Evolutionary conservation across 2,888 invertebrate species (phyloP), one percentile per base, ranked within the genome.

Genomic region (Parascotia fuliginaria): DNA sequence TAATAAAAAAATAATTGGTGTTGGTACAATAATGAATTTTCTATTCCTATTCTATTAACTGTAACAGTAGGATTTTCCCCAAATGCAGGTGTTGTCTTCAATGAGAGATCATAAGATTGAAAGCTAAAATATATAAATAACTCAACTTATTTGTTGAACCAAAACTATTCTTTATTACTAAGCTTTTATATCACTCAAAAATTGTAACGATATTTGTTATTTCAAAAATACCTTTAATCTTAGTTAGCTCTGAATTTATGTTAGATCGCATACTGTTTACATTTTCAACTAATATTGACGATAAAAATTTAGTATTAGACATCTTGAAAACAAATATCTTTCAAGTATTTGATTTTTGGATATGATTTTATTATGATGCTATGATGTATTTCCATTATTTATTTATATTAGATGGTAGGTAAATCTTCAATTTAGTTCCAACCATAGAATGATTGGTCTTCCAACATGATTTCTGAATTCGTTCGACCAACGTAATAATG

Each of bases 211-310:
- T 45, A 44, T 55, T 52, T 57, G 47, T 34, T 48, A 47, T 48
- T 54, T 45, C 34, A 32, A 43, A 49, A 57, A 56, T 55, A 43
- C n/a, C 31, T 65, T 65, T 61, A 65, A 65, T 65, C 53, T 65
- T 53, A 43, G 44, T 38, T 38, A 16, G 32, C 14, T 29, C 50
- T 31, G 33, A 60, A 60, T 50, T 22, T 34, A 40, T 22, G 32
- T 42, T 28, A 41, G 44, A 44, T 27, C 15, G 11, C 27, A 13
- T 45, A 11, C 45, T 36, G 33, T 48, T 29, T 48, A 33, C 40
- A 32, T 39, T 62, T 55, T 61, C 32, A 41, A 28, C 43, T 47
- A 61, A 56, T 52, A 63, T 59, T 58, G 55, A 45, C 24, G 12
- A 31, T 42, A 13, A 38, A 60, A 52, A 44, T 36, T 41, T 52